Evolutionary conservation across 2,888 invertebrate genomes (phyloP).

Genomic region (Biston stratarius): DNA sequence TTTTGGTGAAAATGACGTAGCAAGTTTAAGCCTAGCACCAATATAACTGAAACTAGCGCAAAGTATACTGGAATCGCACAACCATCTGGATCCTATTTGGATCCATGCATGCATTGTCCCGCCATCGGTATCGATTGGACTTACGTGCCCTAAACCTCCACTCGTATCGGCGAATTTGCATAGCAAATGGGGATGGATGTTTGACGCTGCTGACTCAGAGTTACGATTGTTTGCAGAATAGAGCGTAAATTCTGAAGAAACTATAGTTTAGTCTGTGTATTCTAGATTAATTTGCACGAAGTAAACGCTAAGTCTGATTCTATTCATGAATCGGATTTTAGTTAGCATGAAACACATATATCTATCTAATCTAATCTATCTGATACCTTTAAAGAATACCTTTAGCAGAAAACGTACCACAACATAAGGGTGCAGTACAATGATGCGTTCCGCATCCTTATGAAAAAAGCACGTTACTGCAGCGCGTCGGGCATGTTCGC

Average conservation of each 20-base stretch:
- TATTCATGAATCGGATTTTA: neutral
- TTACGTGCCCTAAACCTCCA: constrained; percentile 13
- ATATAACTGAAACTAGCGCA: neutral
- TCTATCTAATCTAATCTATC: too few relatives aligned
- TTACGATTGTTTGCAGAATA: constrained; percentile 9
- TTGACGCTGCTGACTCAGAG: constrained; percentile 7
- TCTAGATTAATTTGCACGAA: neutral
- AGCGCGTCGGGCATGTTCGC: too few relatives aligned
- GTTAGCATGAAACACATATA: neutral
- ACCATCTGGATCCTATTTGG: neutral
- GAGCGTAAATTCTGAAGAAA: neutral
- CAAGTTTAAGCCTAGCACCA: neutral
- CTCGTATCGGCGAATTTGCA: constrained; percentile 18
- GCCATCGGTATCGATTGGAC: constrained; percentile 14
- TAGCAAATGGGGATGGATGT: constrained; percentile 20
- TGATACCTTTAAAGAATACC: too few relatives aligned
- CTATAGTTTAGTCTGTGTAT: too few relatives aligned
- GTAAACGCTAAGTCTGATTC: neutral
- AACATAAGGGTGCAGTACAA: too few relatives aligned
- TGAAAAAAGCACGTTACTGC: too few relatives aligned
- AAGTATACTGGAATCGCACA: neutral
- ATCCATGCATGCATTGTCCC: constrained; percentile 2
- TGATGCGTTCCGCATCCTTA: too few relatives aligned
- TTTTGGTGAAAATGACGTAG: too few relatives aligned
- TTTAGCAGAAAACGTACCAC: too few relatives aligned